Evolutionary conservation across 2,888 invertebrate species (phyloP).

Genomic region (Archips xylosteana): DNA sequence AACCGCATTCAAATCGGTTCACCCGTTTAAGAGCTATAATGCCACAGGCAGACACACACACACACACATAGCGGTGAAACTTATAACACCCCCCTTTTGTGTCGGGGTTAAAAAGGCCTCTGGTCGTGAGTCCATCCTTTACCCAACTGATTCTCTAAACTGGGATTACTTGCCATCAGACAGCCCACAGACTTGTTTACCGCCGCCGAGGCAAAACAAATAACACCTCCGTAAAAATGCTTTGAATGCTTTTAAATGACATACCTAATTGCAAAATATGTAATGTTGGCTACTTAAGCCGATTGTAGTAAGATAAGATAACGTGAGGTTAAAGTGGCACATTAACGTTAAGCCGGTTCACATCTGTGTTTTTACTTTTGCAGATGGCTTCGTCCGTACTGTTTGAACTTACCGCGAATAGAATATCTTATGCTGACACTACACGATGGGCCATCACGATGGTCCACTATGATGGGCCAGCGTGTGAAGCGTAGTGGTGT

Average conservation of each 20-base stretch:
- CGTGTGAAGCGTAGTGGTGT: too few relatives aligned
- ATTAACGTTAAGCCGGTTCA: neutral
- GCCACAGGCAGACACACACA: too few relatives aligned
- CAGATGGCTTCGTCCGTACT: too few relatives aligned
- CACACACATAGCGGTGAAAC: too few relatives aligned
- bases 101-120: too few relatives aligned
- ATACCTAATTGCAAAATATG: slow-evolving; percentile 3
- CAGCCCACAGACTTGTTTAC: neutral
- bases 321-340: neutral
- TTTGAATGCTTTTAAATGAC: neutral
- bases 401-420: neutral
- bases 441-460: too few relatives aligned
- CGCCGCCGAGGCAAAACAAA: neutral
- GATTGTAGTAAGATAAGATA: neutral
- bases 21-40: too few relatives aligned
- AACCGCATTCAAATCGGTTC: too few relatives aligned
- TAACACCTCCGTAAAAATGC: neutral
- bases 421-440: neutral
- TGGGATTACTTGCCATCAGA: neutral
- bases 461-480: too few relatives aligned
- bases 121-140: too few relatives aligned
- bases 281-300: neutral
- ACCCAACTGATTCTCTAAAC: neutral
- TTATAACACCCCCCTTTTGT: too few relatives aligned
- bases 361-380: neutral